phyloP scores from a whole-genome alignment of 1,140 invertebrate genomes.

The Leptopilina boulardi region DNA sequence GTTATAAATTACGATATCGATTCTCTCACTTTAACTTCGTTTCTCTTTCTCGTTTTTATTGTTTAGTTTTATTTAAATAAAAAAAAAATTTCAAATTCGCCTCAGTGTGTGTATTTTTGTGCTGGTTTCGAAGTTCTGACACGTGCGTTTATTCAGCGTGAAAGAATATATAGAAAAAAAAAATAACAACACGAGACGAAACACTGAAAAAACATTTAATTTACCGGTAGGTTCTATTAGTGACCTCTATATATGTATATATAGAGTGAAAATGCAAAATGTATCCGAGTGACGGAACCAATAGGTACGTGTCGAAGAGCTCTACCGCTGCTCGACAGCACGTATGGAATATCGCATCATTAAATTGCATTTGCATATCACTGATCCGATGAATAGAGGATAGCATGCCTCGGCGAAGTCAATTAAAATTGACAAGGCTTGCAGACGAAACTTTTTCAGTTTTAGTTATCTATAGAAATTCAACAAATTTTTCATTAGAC shows the following conservation, averaged over 20 bases:
- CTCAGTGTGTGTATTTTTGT: background rate
- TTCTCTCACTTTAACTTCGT: background rate
- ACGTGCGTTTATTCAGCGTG: background rate
- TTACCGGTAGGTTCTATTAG: conserved; percentile 2
- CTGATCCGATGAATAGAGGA: conserved; percentile 63
- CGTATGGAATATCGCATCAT: conserved; percentile 66
- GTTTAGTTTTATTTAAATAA: background rate
- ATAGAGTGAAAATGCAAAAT: conserved; percentile 29
- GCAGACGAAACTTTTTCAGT: conserved; percentile 7
- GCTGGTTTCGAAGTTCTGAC: background rate
- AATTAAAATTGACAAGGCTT: conserved; percentile 68
- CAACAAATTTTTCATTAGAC: no score
- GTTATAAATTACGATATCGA: conserved; percentile 22
- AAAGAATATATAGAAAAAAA: background rate
- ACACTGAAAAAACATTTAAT: conserved; percentile 18
- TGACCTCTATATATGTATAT: no score
- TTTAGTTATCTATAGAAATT: conserved; percentile 4
- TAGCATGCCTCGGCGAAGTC: conserved; percentile 62
- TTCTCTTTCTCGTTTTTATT: background rate
- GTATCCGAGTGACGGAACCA: conserved; percentile 1
- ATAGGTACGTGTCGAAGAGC: background rate
- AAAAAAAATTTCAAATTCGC: no score
- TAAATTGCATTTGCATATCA: conserved; percentile 72
- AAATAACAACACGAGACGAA: background rate
- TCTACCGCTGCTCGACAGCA: conserved; percentile 33